Conservation (phyloP, 1,140 invertebrate genomes). For the Laodelphax striatellus region DNA sequence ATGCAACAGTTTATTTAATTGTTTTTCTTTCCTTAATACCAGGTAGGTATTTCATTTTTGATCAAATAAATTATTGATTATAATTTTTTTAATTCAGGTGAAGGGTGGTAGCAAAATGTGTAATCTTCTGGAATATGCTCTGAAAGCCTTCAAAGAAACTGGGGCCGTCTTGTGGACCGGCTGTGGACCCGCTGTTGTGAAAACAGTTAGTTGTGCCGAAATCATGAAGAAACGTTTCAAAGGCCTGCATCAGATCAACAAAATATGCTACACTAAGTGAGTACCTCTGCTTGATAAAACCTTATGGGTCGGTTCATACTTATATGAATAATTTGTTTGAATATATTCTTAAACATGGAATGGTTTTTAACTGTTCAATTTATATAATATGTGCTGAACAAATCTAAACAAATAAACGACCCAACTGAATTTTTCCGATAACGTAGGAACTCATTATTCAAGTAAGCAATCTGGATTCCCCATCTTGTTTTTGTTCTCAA, state of each 20-base stretch:
- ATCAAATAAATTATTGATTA: too few relatives aligned
- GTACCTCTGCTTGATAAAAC: conserved; percentile 20
- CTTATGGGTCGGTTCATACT: background rate
- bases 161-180: conserved; percentile 59
- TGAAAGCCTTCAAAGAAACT: conserved; percentile 53
- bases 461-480: too few relatives aligned
- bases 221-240: conserved; percentile 65
- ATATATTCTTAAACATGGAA: background rate
- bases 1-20: too few relatives aligned
- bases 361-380: background rate
- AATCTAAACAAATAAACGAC: too few relatives aligned
- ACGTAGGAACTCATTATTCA: too few relatives aligned
- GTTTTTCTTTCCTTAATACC: too few relatives aligned
- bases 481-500: too few relatives aligned
- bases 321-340: background rate
- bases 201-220: conserved; percentile 77
- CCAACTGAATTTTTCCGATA: too few relatives aligned
- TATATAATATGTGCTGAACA: too few relatives aligned
- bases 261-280: conserved; percentile 56
- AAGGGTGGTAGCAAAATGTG: conserved; percentile 69
- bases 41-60: too few relatives aligned
- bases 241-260: conserved; percentile 60
- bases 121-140: conserved; percentile 64
- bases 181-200: conserved; percentile 57
- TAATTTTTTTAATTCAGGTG: conserved; percentile 39